Evolutionary conservation across 2,888 invertebrate species (phyloP), one percentile per base, ranked within the genome.

Genomic region (Tenthredo mesomela): DNA sequence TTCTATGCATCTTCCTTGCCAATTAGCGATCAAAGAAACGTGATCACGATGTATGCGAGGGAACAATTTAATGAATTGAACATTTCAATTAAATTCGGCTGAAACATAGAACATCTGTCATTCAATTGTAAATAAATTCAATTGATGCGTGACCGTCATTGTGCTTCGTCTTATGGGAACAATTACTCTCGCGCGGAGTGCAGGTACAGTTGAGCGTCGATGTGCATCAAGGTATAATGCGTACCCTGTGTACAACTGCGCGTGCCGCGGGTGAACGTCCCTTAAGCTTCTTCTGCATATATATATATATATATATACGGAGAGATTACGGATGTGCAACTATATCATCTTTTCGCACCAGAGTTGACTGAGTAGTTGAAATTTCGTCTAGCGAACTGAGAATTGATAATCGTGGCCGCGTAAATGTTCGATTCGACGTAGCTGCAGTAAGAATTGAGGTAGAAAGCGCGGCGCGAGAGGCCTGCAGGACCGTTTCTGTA

Each of bases 1-100:
- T 21, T n/a, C 12, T n/a, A 21, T 37, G 61, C 25, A 50, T 80
- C 73, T 71, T 85, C 33, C 15, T 12, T 12, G 43, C 12, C 43
- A 75, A 84, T 61, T 67, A 50, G 33, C 50, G 58, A 77, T 77
- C 54, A 70, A 61, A 37, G 65, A 77, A 78, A 80, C 47, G n/a
- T n/a, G 54, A 71, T 80, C 21, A n/a, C 29, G 40, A 29, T 33
- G n/a, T 54, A 25, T 7, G 18, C n/a, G n/a, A 10, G 43, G 54
- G 29, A 18, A 33, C 54, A n/a, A 77, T 33, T n/a, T 9, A 21
- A 40, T 33, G 2, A 54, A 54, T 54, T 54, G 61, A 58, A 58
- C 29, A 37, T 21, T 54, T 58, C 54, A 78, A 61, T 37, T 21
- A 15, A 58, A 58, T 40, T 61, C 21, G 78, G 61, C 25, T 58